Conservation (phyloP, 2,113 vertebrate genomes). For the Aythya baeri region DNA sequence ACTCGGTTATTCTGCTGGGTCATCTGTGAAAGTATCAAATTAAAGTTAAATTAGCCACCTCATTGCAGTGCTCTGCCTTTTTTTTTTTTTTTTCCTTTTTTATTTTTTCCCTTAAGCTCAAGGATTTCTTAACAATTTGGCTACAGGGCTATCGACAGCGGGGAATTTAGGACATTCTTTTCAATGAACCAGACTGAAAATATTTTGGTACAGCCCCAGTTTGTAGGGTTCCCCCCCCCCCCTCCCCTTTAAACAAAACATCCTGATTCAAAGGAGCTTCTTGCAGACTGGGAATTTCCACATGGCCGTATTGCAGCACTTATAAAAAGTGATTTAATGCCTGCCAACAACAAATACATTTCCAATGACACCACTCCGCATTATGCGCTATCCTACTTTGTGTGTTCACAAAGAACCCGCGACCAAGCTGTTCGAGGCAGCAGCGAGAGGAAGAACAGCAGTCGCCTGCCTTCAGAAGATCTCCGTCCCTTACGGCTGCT, state of each 20-base stretch:
- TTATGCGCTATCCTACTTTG: background rate
- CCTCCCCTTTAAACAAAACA: slow-evolving; percentile 39
- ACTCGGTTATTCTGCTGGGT: slow-evolving; percentile 50
- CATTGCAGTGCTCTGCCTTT: background rate
- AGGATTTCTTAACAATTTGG: slow-evolving; percentile 39
- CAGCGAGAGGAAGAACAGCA: background rate
- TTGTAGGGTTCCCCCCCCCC: background rate
- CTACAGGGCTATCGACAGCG: background rate
- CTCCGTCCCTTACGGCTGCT: background rate
- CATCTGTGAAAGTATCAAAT: slow-evolving; percentile 51
- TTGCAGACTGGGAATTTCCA: slow-evolving; percentile 69
- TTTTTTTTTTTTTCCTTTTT: background rate
- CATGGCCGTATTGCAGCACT: slow-evolving; percentile 62
- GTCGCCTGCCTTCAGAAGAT: background rate
- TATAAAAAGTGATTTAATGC: slow-evolving; percentile 73
- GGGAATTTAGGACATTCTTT: slow-evolving; percentile 54
- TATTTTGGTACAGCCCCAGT: slow-evolving; percentile 57
- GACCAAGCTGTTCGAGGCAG: background rate
- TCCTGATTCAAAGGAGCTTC: slow-evolving; percentile 65
- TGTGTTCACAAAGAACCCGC: background rate
- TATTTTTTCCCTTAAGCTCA: background rate
- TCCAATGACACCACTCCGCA: slow-evolving; percentile 42
- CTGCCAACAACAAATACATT: slow-evolving; percentile 67
- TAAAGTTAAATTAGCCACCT: slow-evolving; percentile 50
- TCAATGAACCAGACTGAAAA: slow-evolving; percentile 64